Percentiles rank a stretch among this genome's conserved stretches.
Evolutionary conservation across 2,113 vertebrate genomes (phyloP).

Genomic region (Erinaceus europaeus): DNA sequence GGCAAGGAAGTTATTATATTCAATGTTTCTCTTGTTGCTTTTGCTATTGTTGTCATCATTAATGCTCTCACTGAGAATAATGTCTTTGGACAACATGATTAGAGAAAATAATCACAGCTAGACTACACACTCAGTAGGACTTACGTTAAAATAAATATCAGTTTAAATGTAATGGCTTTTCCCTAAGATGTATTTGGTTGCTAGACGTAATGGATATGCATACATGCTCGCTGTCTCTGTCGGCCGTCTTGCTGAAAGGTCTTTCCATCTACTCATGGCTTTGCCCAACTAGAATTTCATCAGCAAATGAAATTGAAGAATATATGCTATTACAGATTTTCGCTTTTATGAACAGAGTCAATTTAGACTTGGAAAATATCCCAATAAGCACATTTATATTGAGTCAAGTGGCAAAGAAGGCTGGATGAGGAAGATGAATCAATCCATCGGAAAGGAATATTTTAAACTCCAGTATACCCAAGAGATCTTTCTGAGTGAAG

Average conservation of each 20-base stretch:
- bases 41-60: not conserved
- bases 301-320: not conserved
- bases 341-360: not conserved
- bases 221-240: not conserved
- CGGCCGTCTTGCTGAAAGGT: not conserved
- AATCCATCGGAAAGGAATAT: not conserved
- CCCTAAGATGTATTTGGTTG: not conserved
- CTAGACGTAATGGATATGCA: not conserved
- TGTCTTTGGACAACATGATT: not conserved
- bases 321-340: not conserved
- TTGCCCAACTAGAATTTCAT: constrained; percentile 13
- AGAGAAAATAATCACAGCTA: constrained; percentile 12
- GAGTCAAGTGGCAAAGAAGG: not conserved
- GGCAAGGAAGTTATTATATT: not conserved
- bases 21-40: not conserved
- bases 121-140: not conserved
- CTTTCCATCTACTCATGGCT: not conserved
- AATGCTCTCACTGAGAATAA: not conserved
- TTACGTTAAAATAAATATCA: constrained; percentile 14
- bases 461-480: not conserved
- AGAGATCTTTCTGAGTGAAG: not conserved
- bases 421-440: not conserved
- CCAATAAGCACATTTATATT: not conserved
- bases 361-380: not conserved
- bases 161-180: constrained; percentile 14